A percentile compares a stretch with the other conserved stretches of the same genome.
phyloP scores from a whole-genome alignment of 2,888 invertebrate genomes.

The Drosophila mercatorum region DNA sequence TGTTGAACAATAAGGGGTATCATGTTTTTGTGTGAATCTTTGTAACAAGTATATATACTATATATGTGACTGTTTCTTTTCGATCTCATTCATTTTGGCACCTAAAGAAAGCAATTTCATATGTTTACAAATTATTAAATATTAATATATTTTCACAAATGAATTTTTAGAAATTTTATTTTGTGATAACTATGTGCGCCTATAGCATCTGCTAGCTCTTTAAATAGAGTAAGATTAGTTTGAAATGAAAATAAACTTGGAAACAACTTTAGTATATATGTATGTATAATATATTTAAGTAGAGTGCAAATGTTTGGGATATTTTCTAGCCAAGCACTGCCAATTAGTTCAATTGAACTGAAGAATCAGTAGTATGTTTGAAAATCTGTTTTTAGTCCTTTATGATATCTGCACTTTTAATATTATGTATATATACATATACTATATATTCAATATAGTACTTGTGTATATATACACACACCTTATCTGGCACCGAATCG shows the following conservation, averaged over 20 bases:
- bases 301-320: neutral
- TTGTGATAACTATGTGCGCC: too few species aligned
- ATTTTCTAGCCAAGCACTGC: neutral
- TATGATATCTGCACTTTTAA: neutral
- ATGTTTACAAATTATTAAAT: too few species aligned
- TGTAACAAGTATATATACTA: neutral
- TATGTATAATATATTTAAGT: too few species aligned
- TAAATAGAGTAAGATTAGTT: neutral
- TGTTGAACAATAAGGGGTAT: neutral
- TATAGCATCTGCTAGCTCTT: too few species aligned
- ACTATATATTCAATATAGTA: neutral
- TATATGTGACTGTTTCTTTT: neutral
- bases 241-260: neutral
- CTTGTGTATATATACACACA: constrained; percentile 1
- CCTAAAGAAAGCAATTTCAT: neutral
- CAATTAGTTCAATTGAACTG: neutral
- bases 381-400: neutral
- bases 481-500: constrained; percentile 22
- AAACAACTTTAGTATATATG: neutral
- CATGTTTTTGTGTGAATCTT: neutral
- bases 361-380: too few species aligned
- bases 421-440: neutral
- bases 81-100: neutral
- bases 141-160: too few species aligned
- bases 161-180: too few species aligned